Base-by-base conservation (phyloP, 2,797 vertebrate species). In the Macropodus opercularis region DNA sequence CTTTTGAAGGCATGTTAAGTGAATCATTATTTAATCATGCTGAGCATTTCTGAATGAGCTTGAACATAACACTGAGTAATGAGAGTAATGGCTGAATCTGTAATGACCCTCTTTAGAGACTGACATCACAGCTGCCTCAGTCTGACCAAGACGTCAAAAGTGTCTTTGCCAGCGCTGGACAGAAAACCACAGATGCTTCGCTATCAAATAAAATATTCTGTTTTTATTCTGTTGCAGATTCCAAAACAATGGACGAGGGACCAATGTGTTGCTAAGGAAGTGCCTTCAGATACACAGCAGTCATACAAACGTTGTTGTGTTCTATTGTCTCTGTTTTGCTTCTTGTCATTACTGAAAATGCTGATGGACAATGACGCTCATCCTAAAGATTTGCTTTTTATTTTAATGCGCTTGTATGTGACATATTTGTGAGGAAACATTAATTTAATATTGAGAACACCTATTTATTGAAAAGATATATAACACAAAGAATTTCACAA, bases 261-360 rank as follows among this genome's bases (percentile, higher is more conserved):
- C 87, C 77, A 48, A 74, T 63, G 83, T 75, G 82, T 89, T 87
- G 79, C 89, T 87, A 83, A 90, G 91, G 85, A 93, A 91, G 92
- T 93, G 92, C 92, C 92, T 93, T 93, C 85, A 81, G 83, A 90
- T 81, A 85, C 84, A 85, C 86, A 85, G 65, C 83, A 81, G 77
- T 85, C 81, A 85, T 73, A 47, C 53, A 51, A 85, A 74, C 66
- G 71, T 86, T 81, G 31, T 84, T 85, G 72, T 85, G 72, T 84
- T 69, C 63, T 68, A 61, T 43, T 73, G 35, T 85, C 81, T 83
- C 43, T 77, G 54, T 77, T 85, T 77, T 54, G 74, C 7, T 46
- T 68, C 23, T 75, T 77, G 69, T 77, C 58, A 55, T 71, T 55
- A 41, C 65, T 80, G 55, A 75, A 82, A 81, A 86, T 77, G 68